These are phyloP conservation scores for Strigamia crassipes DNA, from an alignment of 2,888 invertebrate genomes.

Conservation along the genomic window DNA sequence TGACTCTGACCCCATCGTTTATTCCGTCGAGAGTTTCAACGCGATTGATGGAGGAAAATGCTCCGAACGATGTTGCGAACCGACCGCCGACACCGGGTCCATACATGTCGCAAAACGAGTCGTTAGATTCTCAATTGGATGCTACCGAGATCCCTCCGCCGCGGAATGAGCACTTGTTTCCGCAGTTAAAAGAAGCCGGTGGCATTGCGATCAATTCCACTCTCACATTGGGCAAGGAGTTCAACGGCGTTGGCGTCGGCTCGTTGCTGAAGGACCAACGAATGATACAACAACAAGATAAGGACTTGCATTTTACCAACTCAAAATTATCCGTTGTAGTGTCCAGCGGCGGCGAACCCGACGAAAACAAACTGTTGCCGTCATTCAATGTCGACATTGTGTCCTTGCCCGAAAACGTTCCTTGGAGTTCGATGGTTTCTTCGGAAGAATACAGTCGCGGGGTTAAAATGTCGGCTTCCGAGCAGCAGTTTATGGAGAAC, in stretches of 20 bases:
- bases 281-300: background rate
- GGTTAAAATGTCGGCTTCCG: background rate
- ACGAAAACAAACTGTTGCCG: background rate
- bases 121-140: background rate
- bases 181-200: background rate
- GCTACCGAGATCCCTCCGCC: background rate
- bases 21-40: background rate
- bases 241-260: background rate
- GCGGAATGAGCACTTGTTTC: background rate
- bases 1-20: background rate
- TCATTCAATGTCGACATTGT: background rate
- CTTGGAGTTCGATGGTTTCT: background rate
- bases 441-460: background rate
- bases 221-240: background rate
- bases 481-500: background rate
- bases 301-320: background rate
- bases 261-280: background rate
- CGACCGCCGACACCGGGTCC: background rate
- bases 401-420: background rate
- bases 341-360: background rate
- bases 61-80: background rate
- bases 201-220: background rate
- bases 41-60: background rate
- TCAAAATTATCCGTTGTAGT: background rate
- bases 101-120: background rate